Base-by-base conservation (phyloP, 2,888 invertebrate genomes). In the Tetanocera ferruginea region DNA sequence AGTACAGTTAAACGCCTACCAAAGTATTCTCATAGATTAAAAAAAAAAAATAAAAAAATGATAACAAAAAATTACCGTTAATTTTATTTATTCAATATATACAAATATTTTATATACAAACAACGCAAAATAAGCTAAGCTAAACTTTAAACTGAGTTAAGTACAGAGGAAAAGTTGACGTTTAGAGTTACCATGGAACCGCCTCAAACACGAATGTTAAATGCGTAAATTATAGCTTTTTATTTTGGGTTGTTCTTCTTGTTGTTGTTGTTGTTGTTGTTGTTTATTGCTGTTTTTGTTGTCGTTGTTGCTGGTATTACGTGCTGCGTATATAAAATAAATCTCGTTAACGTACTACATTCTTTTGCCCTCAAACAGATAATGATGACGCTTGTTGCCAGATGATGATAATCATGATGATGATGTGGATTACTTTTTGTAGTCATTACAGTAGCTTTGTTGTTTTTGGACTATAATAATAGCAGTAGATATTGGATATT, bases 261-360 rank as follows among this genome's bases (percentile, higher is more conserved):
- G 37, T 17, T 43, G 60, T 25, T n/a, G n/a, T 66, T 49, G 28
- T 28, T 52, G 70, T 52, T 52, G 25, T 52, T 37, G 43, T 19
- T 67, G 43, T 23, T 37, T 55, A 19, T 55, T 55, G 49, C 49
- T 17, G 11, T 37, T 66, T 19, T 43, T 66, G 34, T 19, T 49
- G 64, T 43, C 25, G 43, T 23, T 43, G 49, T 55, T 52, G 19
- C 67, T 67, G 55, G 17, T 28, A 67, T 67, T 76, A 76, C 75
- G 67, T 66, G 75, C 66, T 67, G 14, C 34, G 66, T 76, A 67
- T 67, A 55, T 37, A 67, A 76, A 67, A 67, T 76, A 76, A 76
- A 67, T 66, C 75, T 66, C 67, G 55, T 67, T 67, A 67, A 75
- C 25, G 28, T 55, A 67, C 34, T 55, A 75, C 37, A 17, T 75